These are phyloP conservation scores for Sphenopsis melanotis DNA, from an alignment of 2,797 vertebrate genomes.

Conservation along the genomic window DNA sequence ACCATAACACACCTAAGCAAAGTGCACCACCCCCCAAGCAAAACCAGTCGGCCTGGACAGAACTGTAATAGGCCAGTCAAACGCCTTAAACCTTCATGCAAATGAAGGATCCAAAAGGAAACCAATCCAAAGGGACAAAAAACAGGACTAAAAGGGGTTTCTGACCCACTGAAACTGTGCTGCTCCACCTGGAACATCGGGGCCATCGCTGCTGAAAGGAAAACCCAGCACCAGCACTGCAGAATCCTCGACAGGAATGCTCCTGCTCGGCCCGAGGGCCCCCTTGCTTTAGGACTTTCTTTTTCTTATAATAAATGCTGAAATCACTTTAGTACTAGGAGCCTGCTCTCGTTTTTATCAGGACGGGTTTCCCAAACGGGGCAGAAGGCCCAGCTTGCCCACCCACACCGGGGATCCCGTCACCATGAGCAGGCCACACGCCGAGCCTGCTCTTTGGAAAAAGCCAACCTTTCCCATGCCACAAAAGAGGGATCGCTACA, in stretches of 20 bases:
- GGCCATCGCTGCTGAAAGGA: not conserved
- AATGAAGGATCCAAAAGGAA: not conserved
- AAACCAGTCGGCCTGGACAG: not conserved
- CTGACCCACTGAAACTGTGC: not conserved
- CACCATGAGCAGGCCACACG: not conserved
- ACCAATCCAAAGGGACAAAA: not conserved
- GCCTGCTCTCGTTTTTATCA: not conserved
- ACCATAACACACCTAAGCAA: not conserved
- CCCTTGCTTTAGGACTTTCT: not conserved
- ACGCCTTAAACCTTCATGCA: not conserved
- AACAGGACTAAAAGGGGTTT: not conserved
- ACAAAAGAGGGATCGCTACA: not conserved
- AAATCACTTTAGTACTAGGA: not conserved
- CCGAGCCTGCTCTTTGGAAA: not conserved
- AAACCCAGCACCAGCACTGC: rapidly evolving
- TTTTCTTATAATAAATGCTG: not conserved
- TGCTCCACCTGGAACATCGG: rapidly evolving
- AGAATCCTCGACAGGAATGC: rapidly evolving
- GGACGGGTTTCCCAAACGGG: not conserved
- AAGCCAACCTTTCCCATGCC: not conserved
- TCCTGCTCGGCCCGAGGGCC: not conserved
- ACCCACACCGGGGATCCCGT: not conserved
- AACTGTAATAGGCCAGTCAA: not conserved
- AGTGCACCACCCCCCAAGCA: too few relatives aligned
- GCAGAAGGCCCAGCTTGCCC: not conserved